A percentile compares a stretch with the other conserved stretches of the same genome.
Conservation (phyloP, 2,797 vertebrate genomes). For the Chelon auratus region DNA sequence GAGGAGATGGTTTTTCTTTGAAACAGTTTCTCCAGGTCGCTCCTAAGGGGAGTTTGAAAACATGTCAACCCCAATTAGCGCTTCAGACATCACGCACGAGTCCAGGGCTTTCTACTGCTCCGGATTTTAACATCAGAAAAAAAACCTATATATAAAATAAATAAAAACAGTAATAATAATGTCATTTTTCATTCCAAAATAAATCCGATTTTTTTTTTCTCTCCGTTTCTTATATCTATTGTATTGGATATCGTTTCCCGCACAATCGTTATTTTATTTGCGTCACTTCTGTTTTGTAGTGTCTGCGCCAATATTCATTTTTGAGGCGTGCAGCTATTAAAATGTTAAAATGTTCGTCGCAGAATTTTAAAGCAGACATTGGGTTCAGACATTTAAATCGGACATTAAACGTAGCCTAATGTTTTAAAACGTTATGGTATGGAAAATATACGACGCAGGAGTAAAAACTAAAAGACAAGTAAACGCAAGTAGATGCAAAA, state of each 20-base stretch:
- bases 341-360: not conserved
- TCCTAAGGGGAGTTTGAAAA: conserved; percentile 78
- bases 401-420: no score
- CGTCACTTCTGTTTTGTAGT: not conserved
- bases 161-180: not conserved
- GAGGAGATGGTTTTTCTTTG: conserved; percentile 73
- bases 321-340: not conserved
- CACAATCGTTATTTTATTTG: not conserved
- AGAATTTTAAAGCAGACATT: no score
- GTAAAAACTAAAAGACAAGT: not conserved
- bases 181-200: not conserved
- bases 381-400: no score
- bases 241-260: no score
- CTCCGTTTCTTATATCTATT: no score
- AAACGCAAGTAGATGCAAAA: not conserved
- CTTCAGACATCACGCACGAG: conserved; percentile 49
- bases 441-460: not conserved
- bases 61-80: conserved; percentile 78
- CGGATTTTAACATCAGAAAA: not conserved
- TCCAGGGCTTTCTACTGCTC: conserved; percentile 2
- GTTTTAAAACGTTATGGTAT: no score
- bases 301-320: not conserved
- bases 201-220: not conserved
- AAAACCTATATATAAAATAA: not conserved
- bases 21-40: conserved; percentile 71